Percentiles rank a stretch among this genome's conserved stretches.
phyloP scores from a whole-genome alignment of 2,113 vertebrate species.

The Hippoglossus stenolepis region DNA sequence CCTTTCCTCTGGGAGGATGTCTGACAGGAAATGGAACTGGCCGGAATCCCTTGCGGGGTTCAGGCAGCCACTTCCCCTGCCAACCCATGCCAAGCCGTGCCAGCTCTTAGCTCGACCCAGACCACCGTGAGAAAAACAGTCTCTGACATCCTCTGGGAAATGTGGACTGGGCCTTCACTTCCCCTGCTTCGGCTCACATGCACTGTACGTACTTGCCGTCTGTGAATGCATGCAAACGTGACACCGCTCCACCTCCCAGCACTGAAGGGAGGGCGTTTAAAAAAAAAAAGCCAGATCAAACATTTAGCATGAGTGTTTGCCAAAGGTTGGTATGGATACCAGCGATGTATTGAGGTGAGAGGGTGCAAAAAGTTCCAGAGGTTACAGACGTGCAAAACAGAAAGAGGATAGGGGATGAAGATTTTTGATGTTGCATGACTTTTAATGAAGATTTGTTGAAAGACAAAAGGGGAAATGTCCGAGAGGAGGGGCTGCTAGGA shows the following conservation, averaged over 20 bases:
- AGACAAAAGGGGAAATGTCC: slow-evolving; percentile 7
- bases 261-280: background rate
- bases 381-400: background rate
- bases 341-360: background rate
- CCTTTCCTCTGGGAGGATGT: slow-evolving; percentile 68
- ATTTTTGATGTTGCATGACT: slow-evolving; percentile 4
- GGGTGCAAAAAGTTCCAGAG: background rate
- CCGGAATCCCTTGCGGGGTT: slow-evolving; percentile 51
- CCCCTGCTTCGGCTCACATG: background rate
- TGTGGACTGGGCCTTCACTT: slow-evolving; percentile 17
- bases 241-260: background rate
- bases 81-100: slow-evolving; percentile 52
- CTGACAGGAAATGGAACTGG: slow-evolving; percentile 74
- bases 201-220: background rate
- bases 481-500: too few species aligned
- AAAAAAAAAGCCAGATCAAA: background rate
- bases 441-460: slow-evolving; percentile 14
- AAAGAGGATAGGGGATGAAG: slow-evolving; percentile 5
- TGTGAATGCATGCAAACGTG: background rate
- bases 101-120: slow-evolving; percentile 44
- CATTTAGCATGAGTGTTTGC: background rate
- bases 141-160: slow-evolving; percentile 49
- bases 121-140: slow-evolving; percentile 71
- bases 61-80: slow-evolving; percentile 71
- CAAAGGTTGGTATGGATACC: background rate